phyloP scores from a whole-genome alignment of 2,888 invertebrate genomes.

The Plagodis dolabraria region DNA sequence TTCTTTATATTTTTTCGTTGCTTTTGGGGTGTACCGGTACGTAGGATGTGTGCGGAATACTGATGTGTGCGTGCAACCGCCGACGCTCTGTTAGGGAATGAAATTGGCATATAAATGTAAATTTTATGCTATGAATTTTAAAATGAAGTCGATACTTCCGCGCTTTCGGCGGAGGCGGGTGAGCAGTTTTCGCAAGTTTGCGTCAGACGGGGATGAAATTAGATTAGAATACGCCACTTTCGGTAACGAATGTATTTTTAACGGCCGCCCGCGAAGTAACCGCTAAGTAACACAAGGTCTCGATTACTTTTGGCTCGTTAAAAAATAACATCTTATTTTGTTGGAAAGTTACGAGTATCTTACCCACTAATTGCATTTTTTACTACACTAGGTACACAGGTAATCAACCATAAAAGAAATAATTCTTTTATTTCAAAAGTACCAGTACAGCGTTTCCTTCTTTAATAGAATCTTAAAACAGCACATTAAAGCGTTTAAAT shows the following conservation, averaged over 20 bases:
- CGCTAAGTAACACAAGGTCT: constrained; percentile 18
- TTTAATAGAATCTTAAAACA: constrained; percentile 14
- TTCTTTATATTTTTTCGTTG: constrained; percentile 71
- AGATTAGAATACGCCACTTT: constrained; percentile 75
- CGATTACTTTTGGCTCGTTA: constrained; percentile 31
- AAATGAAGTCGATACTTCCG: constrained; percentile 83
- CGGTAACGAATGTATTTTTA: constrained; percentile 71
- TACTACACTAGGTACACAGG: constrained; percentile 7
- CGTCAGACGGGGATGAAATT: constrained; percentile 75
- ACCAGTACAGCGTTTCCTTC: not conserved
- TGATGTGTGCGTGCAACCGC: constrained; percentile 81
- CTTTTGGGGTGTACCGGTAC: constrained; percentile 65
- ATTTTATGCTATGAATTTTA: constrained; percentile 85
- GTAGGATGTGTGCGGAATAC: constrained; percentile 77
- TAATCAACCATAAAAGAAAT: constrained; percentile 1
- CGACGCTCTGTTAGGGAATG: constrained; percentile 81
- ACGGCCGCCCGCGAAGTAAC: constrained; percentile 41
- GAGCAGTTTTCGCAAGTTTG: constrained; percentile 71
- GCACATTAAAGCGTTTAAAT: constrained; percentile 5
- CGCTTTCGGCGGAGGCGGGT: constrained; percentile 58
- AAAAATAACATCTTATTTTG: constrained; percentile 1
- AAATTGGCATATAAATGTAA: constrained; percentile 86
- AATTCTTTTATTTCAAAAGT: not conserved
- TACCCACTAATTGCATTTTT: constrained; percentile 11
- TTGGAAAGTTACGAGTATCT: not conserved